Evolutionary conservation across 2,888 invertebrate species (phyloP).

Genomic region (Terebella lapidaria): DNA sequence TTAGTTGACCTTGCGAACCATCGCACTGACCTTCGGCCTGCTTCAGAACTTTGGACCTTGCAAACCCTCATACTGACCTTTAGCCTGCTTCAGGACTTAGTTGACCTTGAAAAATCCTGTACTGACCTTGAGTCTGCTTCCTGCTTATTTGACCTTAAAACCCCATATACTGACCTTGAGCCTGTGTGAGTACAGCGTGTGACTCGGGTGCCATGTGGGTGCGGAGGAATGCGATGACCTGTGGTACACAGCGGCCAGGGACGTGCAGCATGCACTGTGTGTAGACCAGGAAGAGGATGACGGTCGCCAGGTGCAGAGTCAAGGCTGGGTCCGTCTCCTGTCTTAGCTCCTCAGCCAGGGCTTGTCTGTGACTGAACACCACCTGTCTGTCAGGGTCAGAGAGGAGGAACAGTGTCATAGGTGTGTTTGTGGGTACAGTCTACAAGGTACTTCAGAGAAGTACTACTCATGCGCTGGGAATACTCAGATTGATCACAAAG

Average conservation of each 20-base stretch:
- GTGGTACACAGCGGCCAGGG: slow-evolving; percentile 86
- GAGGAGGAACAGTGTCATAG: too few relatives aligned
- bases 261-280: slow-evolving; percentile 83
- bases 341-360: slow-evolving; percentile 72
- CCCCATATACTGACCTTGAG: slow-evolving; percentile 66
- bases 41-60: too few relatives aligned
- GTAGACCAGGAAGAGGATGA: slow-evolving; percentile 71
- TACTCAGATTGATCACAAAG: too few relatives aligned
- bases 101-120: too few relatives aligned
- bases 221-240: slow-evolving; percentile 70
- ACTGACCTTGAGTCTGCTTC: too few relatives aligned
- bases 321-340: slow-evolving; percentile 45
- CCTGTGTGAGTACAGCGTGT: slow-evolving; percentile 63
- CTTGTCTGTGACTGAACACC: slow-evolving; percentile 74
- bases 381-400: slow-evolving; percentile 59
- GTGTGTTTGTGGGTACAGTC: background rate
- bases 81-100: too few relatives aligned
- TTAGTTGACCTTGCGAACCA: too few relatives aligned
- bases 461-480: background rate
- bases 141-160: too few relatives aligned
- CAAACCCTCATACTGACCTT: too few relatives aligned
- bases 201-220: slow-evolving; percentile 66
- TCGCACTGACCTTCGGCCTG: too few relatives aligned
- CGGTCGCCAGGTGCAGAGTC: slow-evolving; percentile 43
- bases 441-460: background rate